phyloP scores from a whole-genome alignment of 2,113 vertebrate species.

The Psittacula cyanocephala region DNA sequence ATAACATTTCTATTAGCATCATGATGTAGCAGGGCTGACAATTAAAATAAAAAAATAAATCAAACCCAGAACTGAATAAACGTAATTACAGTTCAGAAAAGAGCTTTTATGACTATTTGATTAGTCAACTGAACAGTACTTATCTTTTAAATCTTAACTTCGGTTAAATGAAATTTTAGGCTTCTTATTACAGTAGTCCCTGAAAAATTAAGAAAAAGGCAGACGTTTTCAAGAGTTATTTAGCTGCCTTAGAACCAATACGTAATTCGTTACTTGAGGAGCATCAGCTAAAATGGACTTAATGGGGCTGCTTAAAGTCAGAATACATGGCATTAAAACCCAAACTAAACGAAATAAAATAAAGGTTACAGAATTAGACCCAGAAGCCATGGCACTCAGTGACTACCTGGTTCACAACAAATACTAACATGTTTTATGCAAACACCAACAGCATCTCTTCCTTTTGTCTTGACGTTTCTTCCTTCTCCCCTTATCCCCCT shows the following conservation, averaged over 20 bases:
- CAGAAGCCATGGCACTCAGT: fast-evolving
- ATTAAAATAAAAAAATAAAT: slow-evolving; percentile 87
- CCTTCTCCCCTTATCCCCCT: background rate
- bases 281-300: background rate
- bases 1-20: slow-evolving; percentile 89
- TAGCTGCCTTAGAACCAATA: background rate
- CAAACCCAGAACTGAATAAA: slow-evolving; percentile 76
- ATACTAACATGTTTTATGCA: fast-evolving
- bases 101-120: slow-evolving; percentile 84
- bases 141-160: slow-evolving; percentile 68
- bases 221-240: background rate
- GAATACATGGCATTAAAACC: background rate
- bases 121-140: slow-evolving; percentile 75
- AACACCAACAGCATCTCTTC: background rate
- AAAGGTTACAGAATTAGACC: background rate
- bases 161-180: slow-evolving; percentile 45
- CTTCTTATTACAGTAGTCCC: background rate
- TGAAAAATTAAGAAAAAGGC: background rate
- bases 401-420: background rate
- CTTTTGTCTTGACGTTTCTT: background rate
- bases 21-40: slow-evolving; percentile 76
- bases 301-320: background rate
- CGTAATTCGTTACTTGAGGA: background rate
- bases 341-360: background rate
- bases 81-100: slow-evolving; percentile 80